phyloP scores from a whole-genome alignment of 1,140 invertebrate genomes.

The Drosophila ogumai region DNA sequence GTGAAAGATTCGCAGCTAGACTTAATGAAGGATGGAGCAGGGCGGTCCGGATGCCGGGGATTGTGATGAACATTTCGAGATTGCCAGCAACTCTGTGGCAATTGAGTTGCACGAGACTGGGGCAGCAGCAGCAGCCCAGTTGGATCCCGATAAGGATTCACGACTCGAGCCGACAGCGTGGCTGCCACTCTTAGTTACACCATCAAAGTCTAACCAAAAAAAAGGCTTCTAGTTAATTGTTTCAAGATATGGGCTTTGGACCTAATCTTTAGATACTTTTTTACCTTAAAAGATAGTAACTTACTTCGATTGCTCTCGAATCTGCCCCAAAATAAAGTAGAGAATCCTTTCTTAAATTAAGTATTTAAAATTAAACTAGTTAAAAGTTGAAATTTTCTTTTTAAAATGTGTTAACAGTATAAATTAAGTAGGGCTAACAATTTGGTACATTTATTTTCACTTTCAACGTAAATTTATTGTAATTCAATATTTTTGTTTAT shows the following conservation, averaged over 20 bases:
- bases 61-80: slow-evolving; percentile 17
- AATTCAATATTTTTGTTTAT: too few species aligned
- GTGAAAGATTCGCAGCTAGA: slow-evolving; percentile 59
- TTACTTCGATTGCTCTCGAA: not conserved
- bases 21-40: slow-evolving; percentile 27
- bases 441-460: too few species aligned
- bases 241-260: not conserved
- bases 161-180: not conserved
- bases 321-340: too few species aligned
- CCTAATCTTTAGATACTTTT: not conserved
- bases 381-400: too few species aligned
- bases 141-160: slow-evolving; percentile 9
- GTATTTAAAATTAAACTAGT: too few species aligned
- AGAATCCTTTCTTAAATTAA: too few species aligned
- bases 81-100: slow-evolving; percentile 28
- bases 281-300: too few species aligned
- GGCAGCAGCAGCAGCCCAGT: not conserved
- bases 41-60: not conserved
- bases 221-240: slow-evolving; percentile 5
- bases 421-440: too few species aligned
- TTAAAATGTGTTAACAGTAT: too few species aligned
- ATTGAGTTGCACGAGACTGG: slow-evolving; percentile 10
- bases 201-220: not conserved
- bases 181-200: slow-evolving; percentile 9
- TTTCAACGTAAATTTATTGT: too few species aligned